Evolutionary conservation across 2,888 invertebrate species (phyloP).

Genomic region (Drosophila affinis): DNA sequence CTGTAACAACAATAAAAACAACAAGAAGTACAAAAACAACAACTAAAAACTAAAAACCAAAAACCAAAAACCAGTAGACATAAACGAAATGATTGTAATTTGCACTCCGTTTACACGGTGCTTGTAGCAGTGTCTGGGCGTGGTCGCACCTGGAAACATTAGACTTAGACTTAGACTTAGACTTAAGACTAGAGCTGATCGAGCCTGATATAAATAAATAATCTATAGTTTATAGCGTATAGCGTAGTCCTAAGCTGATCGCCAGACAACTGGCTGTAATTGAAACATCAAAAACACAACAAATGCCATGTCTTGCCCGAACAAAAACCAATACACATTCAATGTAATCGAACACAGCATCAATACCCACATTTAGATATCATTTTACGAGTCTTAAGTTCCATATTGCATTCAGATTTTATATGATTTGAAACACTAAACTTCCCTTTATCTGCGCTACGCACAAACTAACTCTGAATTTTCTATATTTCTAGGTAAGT

Average conservation of each 20-base stretch:
- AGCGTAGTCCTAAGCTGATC: conserved; percentile 28
- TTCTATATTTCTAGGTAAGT: conserved; percentile 69
- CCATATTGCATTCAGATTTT: conserved; percentile 47
- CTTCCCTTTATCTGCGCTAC: not conserved
- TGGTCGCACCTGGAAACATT: conserved; percentile 42
- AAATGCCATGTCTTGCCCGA: conserved; percentile 25
- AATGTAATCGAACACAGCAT: conserved; percentile 25
- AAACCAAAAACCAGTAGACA: conserved; percentile 16
- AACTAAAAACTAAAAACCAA: conserved; percentile 4
- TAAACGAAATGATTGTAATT: conserved; percentile 65
- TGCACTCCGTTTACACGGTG: conserved; percentile 64
- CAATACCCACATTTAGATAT: conserved; percentile 42
- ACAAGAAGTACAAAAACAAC: conserved; percentile 13
- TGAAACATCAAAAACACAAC: not conserved
- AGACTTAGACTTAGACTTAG: conserved; percentile 26
- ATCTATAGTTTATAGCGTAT: conserved; percentile 29
- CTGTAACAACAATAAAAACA: conserved; percentile 17
- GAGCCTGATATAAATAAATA: conserved; percentile 20
- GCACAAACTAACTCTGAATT: conserved; percentile 29
- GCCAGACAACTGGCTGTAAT: conserved; percentile 1
- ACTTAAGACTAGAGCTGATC: conserved; percentile 35
- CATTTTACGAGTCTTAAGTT: conserved; percentile 23
- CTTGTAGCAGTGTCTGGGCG: conserved; percentile 46
- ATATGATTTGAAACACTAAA: conserved; percentile 10
- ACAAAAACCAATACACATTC: not conserved